Conservation (phyloP, 2,113 vertebrate genomes). For the Sinosuthora webbiana region DNA sequence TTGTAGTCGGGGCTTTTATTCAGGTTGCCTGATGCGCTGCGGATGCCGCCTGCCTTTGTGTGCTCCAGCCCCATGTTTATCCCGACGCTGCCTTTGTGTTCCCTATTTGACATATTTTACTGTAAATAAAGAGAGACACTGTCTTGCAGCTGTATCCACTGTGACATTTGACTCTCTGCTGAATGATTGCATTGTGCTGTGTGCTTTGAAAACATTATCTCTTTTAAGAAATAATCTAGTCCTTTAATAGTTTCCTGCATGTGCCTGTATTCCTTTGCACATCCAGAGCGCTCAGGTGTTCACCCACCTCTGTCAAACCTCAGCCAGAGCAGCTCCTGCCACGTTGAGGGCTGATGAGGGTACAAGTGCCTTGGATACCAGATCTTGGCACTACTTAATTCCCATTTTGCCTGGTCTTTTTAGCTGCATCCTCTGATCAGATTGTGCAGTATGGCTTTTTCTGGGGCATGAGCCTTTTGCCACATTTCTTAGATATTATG, state of each 20-base stretch:
- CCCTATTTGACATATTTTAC: slow-evolving; percentile 52
- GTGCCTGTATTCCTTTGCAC: neutral
- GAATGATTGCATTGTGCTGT: slow-evolving; percentile 23
- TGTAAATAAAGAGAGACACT: slow-evolving; percentile 50
- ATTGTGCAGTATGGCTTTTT: neutral
- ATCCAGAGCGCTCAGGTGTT: neutral
- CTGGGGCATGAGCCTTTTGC: neutral
- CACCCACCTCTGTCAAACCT: neutral
- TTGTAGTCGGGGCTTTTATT: slow-evolving; percentile 29
- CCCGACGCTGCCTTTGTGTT: slow-evolving; percentile 30
- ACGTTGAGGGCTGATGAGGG: neutral
- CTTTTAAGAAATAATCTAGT: slow-evolving; percentile 36
- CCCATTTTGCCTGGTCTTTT: neutral
- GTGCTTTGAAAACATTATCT: slow-evolving; percentile 35
- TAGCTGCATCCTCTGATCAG: neutral
- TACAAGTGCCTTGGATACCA: neutral
- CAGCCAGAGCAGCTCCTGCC: neutral
- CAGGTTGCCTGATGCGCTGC: slow-evolving; percentile 22
- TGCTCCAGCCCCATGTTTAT: slow-evolving; percentile 33
- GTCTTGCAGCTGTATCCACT: slow-evolving; percentile 51
- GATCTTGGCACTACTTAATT: neutral
- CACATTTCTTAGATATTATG: neutral
- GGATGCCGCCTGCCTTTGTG: slow-evolving; percentile 51
- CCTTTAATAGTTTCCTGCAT: slow-evolving; percentile 4
- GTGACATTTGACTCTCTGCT: slow-evolving; percentile 61